Percentiles rank a stretch among this genome's conserved stretches.
Evolutionary conservation across 2,888 invertebrate genomes (phyloP).

Genomic region (Shargacucullia verbasci): DNA sequence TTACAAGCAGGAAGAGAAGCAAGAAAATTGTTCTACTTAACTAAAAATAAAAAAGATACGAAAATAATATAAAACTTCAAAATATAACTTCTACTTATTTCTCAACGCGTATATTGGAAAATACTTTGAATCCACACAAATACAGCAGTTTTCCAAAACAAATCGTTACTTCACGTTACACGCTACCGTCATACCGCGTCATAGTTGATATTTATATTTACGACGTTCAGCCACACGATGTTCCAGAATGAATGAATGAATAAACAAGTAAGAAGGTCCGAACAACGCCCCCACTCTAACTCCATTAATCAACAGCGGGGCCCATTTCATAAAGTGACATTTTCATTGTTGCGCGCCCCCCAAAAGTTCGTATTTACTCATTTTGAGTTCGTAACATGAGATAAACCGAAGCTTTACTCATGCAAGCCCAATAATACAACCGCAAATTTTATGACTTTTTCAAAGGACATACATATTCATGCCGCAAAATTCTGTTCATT

Average conservation of each 20-base stretch:
- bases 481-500: conserved; percentile 37
- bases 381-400: conserved; percentile 76
- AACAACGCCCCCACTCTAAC: conserved; percentile 72
- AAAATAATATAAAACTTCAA: no score
- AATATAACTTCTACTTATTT: no score
- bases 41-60: no score
- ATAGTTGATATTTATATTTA: conserved; percentile 65
- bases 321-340: conserved; percentile 87
- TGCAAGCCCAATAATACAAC: conserved; percentile 72
- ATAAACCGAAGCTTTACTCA: conserved; percentile 67
- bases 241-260: conserved; percentile 70
- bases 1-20: no score
- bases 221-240: conserved; percentile 52
- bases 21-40: no score
- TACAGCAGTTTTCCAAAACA: conserved; percentile 23
- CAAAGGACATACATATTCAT: conserved; percentile 52
- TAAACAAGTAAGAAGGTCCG: conserved; percentile 78
- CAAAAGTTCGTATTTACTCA: conserved; percentile 79
- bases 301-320: conserved; percentile 82
- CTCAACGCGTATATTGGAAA: no score
- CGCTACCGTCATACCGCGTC: conserved; percentile 23
- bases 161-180: conserved; percentile 37
- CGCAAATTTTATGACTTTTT: conserved; percentile 59
- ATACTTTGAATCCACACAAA: no score
- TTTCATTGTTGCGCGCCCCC: conserved; percentile 83